Conservation (phyloP, 2,113 vertebrate genomes). For the Amazona vittata region DNA sequence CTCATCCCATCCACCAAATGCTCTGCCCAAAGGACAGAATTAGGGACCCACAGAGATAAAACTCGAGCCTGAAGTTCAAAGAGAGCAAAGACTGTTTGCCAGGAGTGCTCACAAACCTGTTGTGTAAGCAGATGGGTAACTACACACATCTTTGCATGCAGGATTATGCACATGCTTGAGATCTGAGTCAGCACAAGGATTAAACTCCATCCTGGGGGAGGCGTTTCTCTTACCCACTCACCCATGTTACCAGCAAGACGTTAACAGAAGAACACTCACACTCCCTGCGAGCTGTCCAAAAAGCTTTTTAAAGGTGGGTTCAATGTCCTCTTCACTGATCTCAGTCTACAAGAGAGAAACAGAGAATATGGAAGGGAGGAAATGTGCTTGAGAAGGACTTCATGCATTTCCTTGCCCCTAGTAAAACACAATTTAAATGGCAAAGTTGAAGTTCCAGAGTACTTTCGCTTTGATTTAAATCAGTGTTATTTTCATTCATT, state of each 20-base stretch:
- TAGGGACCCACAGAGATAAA: neutral
- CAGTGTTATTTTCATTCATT: neutral
- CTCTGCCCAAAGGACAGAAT: neutral
- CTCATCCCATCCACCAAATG: neutral
- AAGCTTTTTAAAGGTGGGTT: conserved; percentile 73
- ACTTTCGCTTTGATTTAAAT: neutral
- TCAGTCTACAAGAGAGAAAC: conserved; percentile 38
- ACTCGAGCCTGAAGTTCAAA: neutral
- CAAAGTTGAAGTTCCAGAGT: neutral
- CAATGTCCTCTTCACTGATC: conserved; percentile 75
- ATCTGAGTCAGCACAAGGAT: neutral
- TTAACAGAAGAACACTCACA: conserved; percentile 57
- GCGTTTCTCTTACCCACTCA: neutral
- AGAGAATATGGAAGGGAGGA: neutral
- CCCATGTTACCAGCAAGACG: neutral
- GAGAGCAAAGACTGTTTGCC: neutral
- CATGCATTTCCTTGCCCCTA: neutral
- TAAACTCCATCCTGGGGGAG: neutral
- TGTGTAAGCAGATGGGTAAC: neutral
- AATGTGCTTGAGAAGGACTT: neutral
- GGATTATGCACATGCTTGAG: neutral
- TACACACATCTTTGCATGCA: neutral
- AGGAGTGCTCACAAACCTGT: rapidly evolving
- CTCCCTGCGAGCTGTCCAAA: conserved; percentile 79
- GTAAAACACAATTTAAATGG: neutral